Conservation (phyloP, 2,888 invertebrate species). For the Pristionchus arcanus region DNA sequence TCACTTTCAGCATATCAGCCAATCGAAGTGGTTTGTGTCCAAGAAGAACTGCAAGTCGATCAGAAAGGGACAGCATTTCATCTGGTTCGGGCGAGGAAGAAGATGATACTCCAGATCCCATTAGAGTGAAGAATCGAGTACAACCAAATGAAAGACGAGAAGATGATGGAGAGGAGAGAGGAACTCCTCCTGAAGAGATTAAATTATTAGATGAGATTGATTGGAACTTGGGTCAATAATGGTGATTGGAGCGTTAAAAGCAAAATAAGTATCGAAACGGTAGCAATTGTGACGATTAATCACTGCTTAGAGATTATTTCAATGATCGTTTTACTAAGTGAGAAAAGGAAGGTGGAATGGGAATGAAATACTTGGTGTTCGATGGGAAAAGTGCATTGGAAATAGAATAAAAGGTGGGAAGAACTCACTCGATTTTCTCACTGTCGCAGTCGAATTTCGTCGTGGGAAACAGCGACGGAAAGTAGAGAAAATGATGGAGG, state of each 20-base stretch:
- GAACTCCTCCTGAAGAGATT: neutral
- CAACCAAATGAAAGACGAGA: conserved; percentile 61
- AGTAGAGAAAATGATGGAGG: conserved; percentile 34
- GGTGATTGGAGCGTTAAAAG: neutral
- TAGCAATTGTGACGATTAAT: neutral
- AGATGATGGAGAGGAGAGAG: neutral
- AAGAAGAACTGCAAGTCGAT: conserved; percentile 62
- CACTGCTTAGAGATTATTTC: neutral
- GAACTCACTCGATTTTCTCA: conserved; percentile 38
- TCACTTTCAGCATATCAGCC: conserved; percentile 72
- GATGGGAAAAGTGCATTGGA: neutral
- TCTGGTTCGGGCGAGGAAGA: conserved; percentile 67
- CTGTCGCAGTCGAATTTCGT: neutral
- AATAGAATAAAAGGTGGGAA: neutral
- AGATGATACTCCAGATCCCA: conserved; percentile 61
- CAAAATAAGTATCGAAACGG: neutral
- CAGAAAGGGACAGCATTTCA: conserved; percentile 63
- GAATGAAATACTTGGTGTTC: neutral
- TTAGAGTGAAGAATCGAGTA: conserved; percentile 61
- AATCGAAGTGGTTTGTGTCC: conserved; percentile 72
- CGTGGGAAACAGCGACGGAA: conserved; percentile 51
- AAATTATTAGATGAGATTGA: neutral
- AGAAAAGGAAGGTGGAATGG: neutral
- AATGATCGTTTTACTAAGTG: neutral
- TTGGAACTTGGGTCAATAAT: no score